Conservation (phyloP, 1,140 invertebrate species). For the Neodiprion lecontei region DNA sequence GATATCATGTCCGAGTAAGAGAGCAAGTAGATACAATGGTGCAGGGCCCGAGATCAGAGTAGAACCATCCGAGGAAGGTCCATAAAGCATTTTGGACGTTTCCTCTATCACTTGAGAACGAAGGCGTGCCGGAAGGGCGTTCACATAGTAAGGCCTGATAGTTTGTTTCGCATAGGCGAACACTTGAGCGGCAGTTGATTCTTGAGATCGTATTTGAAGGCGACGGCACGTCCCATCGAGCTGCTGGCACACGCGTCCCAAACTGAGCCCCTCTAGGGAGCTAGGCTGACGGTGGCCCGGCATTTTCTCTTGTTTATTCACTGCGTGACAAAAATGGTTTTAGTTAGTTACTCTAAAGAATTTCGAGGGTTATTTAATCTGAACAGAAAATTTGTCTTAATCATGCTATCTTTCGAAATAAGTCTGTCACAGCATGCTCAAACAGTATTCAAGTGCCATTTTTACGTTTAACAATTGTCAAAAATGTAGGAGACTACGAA, state of each 20-base stretch:
- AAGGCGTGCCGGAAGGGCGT: conserved; percentile 49
- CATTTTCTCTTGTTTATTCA: conserved; percentile 52
- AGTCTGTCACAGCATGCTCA: too few relatives aligned
- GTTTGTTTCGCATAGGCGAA: conserved; percentile 51
- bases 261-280: conserved; percentile 54
- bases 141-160: conserved; percentile 59
- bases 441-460: too few relatives aligned
- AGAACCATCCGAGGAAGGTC: conserved; percentile 48
- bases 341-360: neutral
- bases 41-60: conserved; percentile 54
- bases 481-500: too few relatives aligned
- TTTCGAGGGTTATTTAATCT: too few relatives aligned
- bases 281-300: conserved; percentile 59
- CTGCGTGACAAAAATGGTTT: conserved; percentile 25
- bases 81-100: conserved; percentile 52
- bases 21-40: conserved; percentile 55
- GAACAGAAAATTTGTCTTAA: too few relatives aligned
- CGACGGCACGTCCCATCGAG: conserved; percentile 56
- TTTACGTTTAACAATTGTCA: too few relatives aligned
- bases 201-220: conserved; percentile 57
- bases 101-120: conserved; percentile 56
- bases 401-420: too few relatives aligned
- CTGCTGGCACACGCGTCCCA: conserved; percentile 56
- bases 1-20: conserved; percentile 59
- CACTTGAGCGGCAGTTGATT: conserved; percentile 55